phyloP scores from a whole-genome alignment of 1,140 invertebrate genomes.

The Apolygus lucorum region DNA sequence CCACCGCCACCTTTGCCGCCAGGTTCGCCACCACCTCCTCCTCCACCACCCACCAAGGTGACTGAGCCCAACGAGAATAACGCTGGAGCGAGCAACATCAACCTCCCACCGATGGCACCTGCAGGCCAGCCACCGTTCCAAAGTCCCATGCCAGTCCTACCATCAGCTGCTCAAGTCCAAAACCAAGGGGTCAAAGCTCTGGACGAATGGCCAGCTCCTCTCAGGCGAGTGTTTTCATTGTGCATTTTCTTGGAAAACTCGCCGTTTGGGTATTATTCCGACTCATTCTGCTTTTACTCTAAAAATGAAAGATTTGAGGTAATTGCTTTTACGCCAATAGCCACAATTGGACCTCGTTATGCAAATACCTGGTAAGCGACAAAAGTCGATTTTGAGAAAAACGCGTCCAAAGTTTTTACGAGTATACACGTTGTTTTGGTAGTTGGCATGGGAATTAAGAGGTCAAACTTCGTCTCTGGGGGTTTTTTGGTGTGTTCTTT shows the following conservation, averaged over 20 bases:
- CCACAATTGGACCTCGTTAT: not conserved
- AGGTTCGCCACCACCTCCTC: conserved; percentile 21
- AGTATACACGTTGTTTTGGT: no score
- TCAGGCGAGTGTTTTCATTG: conserved; percentile 15
- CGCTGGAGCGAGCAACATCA: not conserved
- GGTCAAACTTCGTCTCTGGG: no score
- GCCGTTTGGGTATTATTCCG: not conserved
- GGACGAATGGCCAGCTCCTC: conserved; percentile 21
- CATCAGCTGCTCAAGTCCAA: conserved; percentile 1
- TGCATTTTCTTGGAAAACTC: not conserved
- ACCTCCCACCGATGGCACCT: not conserved
- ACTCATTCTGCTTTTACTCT: no score
- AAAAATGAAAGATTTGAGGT: no score
- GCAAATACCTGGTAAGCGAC: not conserved
- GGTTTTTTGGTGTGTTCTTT: no score
- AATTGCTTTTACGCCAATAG: not conserved
- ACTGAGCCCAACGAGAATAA: not conserved
- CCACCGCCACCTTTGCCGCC: conserved; percentile 26
- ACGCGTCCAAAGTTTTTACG: not conserved
- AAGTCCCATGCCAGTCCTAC: not conserved
- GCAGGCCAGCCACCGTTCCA: not conserved
- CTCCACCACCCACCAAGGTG: conserved; percentile 12
- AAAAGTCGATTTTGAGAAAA: not conserved
- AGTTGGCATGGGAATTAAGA: no score
- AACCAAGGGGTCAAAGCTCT: not conserved